Base-by-base conservation (phyloP, 2,888 invertebrate species). In the Coleophora flavipennella region DNA sequence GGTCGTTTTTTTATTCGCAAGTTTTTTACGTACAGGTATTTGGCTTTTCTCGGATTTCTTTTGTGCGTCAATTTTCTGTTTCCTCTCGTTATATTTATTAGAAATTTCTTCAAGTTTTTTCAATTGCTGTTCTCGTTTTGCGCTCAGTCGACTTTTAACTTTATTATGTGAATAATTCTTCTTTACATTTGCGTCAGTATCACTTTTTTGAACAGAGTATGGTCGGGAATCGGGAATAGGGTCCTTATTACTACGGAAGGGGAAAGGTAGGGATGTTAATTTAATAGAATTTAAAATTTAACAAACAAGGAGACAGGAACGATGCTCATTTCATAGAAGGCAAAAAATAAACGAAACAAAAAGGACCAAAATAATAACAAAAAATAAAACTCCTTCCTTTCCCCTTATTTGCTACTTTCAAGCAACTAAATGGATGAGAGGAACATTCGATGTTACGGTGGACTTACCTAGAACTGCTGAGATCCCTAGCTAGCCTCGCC, bases 221-320 rank as follows among this genome's bases (percentile, higher is more conserved):
- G 58, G 53, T 41, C 56, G 53, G 51, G 67, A 50, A 46, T 71
- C 69, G 67, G 48, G 51, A 44, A 48, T 59, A 61, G 20, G 20
- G 6, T 20, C 20, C 20, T 20, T 20, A 20, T 20, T 20, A 74
- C 84, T 84, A 81, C 35, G 61, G 63, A 60, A 75, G 67, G 62
- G 81, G 78, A 80, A 80, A 83, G 81, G 81, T 80, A 77, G 80
- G 77, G 51, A 50, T 43, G 39, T 55, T 62, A 58, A 51, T 43
- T 47, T 33, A 12, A 9, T n/a, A 9, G 7, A 39, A 54, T 48
- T 55, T 42, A 43, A 36, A 41, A 50, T 38, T 51, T 46, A 53
- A 69, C 80, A 84, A 84, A 84, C 73, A 83, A 84, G 84, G 83
- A 83, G 83, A 71, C 68, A 81, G 83, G 84, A 84, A 71, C 55